Percentiles rank a stretch among this genome's conserved stretches.
Evolutionary conservation across 2,888 invertebrate genomes (phyloP).

Genomic region (Netelia inedita): DNA sequence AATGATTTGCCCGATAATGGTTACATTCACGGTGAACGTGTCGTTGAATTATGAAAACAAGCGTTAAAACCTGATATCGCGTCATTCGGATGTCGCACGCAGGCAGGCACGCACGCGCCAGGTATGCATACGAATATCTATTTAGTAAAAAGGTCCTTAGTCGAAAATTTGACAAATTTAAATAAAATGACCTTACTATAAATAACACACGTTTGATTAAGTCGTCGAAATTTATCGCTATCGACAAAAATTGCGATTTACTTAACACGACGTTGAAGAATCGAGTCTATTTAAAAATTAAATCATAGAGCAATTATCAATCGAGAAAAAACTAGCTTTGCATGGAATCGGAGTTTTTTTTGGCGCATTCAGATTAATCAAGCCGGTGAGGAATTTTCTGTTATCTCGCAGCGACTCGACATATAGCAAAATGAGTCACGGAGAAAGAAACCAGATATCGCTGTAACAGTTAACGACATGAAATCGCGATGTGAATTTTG

Average conservation of each 20-base stretch:
- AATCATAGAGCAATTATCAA: background rate
- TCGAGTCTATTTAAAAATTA: background rate
- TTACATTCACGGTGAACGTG: slow-evolving; percentile 55
- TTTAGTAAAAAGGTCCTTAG: no score
- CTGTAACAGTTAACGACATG: slow-evolving; percentile 30
- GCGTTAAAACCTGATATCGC: slow-evolving; percentile 22
- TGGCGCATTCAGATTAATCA: background rate
- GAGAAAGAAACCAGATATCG: background rate
- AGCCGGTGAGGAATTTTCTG: background rate
- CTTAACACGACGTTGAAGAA: no score
- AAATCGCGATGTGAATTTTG: slow-evolving; percentile 49
- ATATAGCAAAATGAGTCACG: background rate
- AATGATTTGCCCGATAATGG: slow-evolving; percentile 24
- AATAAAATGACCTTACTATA: no score
- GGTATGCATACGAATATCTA: background rate
- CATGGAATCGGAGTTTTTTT: background rate
- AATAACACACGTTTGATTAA: no score
- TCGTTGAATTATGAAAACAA: slow-evolving; percentile 36
- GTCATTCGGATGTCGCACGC: slow-evolving; percentile 8
- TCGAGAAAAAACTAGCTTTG: background rate
- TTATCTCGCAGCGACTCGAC: slow-evolving; percentile 4
- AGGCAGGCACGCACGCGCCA: background rate
- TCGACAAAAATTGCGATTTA: no score
- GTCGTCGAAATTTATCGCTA: no score
- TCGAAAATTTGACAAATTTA: no score